phyloP scores from a whole-genome alignment of 35 echinoderm and acorn worm genomes.

The Chiridota heheva region DNA sequence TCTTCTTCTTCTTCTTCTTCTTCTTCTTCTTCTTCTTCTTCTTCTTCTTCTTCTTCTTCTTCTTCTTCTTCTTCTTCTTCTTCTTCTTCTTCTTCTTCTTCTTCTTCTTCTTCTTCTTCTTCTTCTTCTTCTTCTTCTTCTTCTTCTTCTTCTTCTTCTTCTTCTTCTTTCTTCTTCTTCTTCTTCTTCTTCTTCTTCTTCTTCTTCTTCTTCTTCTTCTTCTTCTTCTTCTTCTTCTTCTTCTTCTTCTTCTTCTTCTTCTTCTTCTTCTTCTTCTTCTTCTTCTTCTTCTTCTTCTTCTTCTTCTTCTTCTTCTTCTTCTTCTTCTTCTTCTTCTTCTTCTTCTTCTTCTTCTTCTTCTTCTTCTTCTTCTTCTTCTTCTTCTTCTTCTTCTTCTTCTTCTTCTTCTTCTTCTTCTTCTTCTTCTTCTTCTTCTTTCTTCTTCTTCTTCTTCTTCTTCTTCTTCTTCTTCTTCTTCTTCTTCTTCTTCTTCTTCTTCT shows the following conservation, averaged over 20 bases:
- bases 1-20: neutral
- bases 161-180: neutral
- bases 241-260: neutral
- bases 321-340: neutral
- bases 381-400: neutral
- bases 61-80: neutral
- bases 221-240: neutral
- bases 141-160: neutral
- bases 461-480: neutral
- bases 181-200: neutral
- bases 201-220: neutral
- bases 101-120: neutral
- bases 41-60: neutral
- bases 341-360: neutral
- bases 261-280: neutral
- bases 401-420: neutral
- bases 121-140: neutral
- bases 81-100: neutral
- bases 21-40: neutral
- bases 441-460: neutral
- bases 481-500: neutral
- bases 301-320: neutral
- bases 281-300: neutral
- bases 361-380: neutral
- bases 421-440: neutral